phyloP scores from a whole-genome alignment of 2,888 invertebrate species.

The Blastobasis adustella region DNA sequence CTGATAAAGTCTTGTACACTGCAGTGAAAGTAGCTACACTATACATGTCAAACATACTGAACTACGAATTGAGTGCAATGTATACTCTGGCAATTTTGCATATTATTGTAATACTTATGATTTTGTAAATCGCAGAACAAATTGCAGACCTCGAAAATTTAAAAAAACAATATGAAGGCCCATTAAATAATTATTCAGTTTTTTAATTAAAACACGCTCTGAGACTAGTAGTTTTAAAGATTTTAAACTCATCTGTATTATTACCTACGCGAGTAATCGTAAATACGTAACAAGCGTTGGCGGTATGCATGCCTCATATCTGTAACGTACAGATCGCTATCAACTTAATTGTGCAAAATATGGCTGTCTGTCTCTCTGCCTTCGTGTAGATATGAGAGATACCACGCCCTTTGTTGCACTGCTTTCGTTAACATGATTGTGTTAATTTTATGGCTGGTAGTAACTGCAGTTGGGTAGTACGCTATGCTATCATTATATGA shows the following conservation, averaged over 20 bases:
- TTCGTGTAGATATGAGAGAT: slow-evolving; percentile 29
- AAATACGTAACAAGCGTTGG: slow-evolving; percentile 31
- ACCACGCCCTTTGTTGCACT: slow-evolving; percentile 17
- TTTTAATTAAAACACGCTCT: slow-evolving; percentile 14
- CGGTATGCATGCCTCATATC: slow-evolving; percentile 43
- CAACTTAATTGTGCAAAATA: slow-evolving; percentile 62
- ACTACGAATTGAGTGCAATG: too few species aligned
- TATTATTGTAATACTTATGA: too few species aligned
- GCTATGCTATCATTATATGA: too few species aligned
- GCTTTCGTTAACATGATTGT: background rate
- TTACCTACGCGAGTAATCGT: slow-evolving; percentile 19
- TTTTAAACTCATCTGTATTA: slow-evolving; percentile 23
- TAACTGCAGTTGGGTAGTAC: slow-evolving; percentile 1
- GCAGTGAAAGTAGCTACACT: slow-evolving; percentile 5
- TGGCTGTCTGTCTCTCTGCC: slow-evolving; percentile 47
- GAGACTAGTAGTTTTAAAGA: slow-evolving; percentile 17
- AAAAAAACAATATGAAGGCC: too few species aligned
- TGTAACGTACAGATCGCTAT: slow-evolving; percentile 45
- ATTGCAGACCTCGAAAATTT: too few species aligned
- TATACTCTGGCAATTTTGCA: too few species aligned
- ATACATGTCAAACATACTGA: too few species aligned
- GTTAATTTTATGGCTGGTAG: background rate
- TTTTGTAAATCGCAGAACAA: too few species aligned
- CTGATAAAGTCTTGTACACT: slow-evolving; percentile 1
- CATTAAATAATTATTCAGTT: background rate